These are phyloP conservation scores for Parazoanthus swiftii DNA, from an alignment of 92 coral and sea anemone species.

Conservation along the genomic window DNA sequence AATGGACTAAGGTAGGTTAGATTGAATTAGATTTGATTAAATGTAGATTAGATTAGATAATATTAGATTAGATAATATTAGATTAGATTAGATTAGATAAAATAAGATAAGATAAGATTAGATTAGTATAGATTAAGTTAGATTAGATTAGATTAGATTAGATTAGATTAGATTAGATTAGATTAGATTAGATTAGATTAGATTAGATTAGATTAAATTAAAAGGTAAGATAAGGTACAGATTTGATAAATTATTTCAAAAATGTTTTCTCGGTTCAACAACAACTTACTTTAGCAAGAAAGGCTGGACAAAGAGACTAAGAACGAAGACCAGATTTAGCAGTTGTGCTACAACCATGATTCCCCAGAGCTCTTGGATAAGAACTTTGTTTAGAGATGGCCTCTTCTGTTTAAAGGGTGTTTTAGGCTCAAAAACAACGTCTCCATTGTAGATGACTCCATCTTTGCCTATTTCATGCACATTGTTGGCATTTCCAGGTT, in stretches of 20 bases:
- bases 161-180: too few species aligned
- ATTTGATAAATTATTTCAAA: too few species aligned
- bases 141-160: too few species aligned
- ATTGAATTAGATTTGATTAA: background rate
- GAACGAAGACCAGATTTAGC: slow-evolving; percentile 23
- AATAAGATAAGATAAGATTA: too few species aligned
- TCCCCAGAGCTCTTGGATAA: background rate
- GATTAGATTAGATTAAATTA: too few species aligned
- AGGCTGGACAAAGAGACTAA: slow-evolving; percentile 38
- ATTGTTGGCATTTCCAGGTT: background rate
- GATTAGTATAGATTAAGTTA: too few species aligned
- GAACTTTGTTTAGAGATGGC: slow-evolving; percentile 1
- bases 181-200: too few species aligned
- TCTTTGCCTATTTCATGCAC: background rate
- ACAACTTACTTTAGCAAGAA: slow-evolving; percentile 37
- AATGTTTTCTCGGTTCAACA: too few species aligned
- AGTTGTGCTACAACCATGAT: slow-evolving; percentile 27
- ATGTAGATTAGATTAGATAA: too few species aligned
- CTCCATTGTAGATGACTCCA: background rate
- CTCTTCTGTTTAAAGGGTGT: background rate
- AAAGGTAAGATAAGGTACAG: too few species aligned
- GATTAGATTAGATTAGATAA: too few species aligned
- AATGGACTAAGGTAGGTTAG: background rate
- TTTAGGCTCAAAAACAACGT: background rate
- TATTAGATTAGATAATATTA: too few species aligned